Base-by-base conservation (phyloP, 2,113 vertebrate genomes). In the Microcebus jonahi region DNA sequence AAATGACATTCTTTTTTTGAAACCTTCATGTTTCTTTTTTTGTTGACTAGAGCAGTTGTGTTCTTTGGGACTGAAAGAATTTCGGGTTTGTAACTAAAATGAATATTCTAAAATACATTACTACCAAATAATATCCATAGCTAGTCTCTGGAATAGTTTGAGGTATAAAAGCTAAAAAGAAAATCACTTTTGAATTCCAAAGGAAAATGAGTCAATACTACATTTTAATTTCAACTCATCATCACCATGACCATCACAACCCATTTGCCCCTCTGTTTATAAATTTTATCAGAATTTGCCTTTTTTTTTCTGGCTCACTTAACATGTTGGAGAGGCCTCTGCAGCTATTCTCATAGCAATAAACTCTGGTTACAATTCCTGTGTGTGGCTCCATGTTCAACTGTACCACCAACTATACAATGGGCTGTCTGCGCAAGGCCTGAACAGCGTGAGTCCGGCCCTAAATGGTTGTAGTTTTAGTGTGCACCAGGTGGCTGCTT, bases 151-250 rank as follows among this genome's bases (percentile, higher is more conserved):
- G 88, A 90, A 85, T 50, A 84, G 14, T 81, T 77, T 53, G 80
- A 93, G 57, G 88, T 79, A 68, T 14, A 79, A 96, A 91, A 85
- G 31, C 31, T 70, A n/a, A 90, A 90, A 80, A 90, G 75, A 91
- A 91, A 89, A 89, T 48, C 11, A 70, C 55, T 86, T 95, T 25
- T 67, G 63, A 92, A 85, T 92, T 92, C 29, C 39, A 71, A 70
- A 95, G 83, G 53, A 94, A 96, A 92, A 92, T 73, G 88, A 88
- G 39, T 63, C 61, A 77, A 34, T 8, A 34, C 70, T 59, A 5
- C 18, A 42, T 96, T 85, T 73, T 84, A 79, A 95, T 95, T 95
- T 95, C 53, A 95, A 73, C 36, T 95, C 70, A 31, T 61, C 31
- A 59, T 68, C 39, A 75, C 36, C 13, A 12, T 83, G 14, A 71